These are phyloP conservation scores for Drosophila truncata DNA, from an alignment of 1,140 invertebrate species.

Conservation along the genomic window DNA sequence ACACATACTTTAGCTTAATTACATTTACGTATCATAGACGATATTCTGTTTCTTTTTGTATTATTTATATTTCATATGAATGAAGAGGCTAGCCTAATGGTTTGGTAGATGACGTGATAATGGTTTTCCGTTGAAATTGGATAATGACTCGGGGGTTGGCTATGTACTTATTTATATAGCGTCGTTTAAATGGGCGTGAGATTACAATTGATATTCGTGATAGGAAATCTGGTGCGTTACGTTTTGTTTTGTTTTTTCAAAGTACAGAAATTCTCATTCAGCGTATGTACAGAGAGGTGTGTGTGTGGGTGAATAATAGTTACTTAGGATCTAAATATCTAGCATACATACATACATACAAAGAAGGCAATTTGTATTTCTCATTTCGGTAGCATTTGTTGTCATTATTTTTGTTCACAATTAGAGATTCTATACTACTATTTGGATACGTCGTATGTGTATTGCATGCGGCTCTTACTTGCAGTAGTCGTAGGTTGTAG, in stretches of 20 bases:
- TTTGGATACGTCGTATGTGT: slow-evolving; percentile 79
- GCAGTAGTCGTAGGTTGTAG: slow-evolving; percentile 4
- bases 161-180: slow-evolving; percentile 54
- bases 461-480: slow-evolving; percentile 46
- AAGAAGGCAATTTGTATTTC: slow-evolving; percentile 38
- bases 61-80: slow-evolving; percentile 5
- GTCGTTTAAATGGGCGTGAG: slow-evolving; percentile 51
- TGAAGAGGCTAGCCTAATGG: slow-evolving; percentile 33
- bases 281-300: slow-evolving; percentile 47
- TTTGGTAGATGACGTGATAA: slow-evolving; percentile 38
- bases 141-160: slow-evolving; percentile 1
- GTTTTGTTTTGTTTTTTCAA: slow-evolving; percentile 5
- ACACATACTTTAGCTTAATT: slow-evolving; percentile 69
- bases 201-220: slow-evolving; percentile 42
- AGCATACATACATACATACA: slow-evolving; percentile 63
- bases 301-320: slow-evolving; percentile 25
- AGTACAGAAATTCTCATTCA: slow-evolving; percentile 35
- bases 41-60: slow-evolving; percentile 36
- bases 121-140: slow-evolving; percentile 5
- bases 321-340: slow-evolving; percentile 43
- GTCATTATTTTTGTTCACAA: slow-evolving; percentile 55
- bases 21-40: slow-evolving; percentile 62
- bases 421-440: slow-evolving; percentile 62
- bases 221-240: slow-evolving; percentile 44
- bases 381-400: slow-evolving; percentile 30